phyloP scores from a whole-genome alignment of 2,888 invertebrate genomes.

The Oscheius sp. region DNA sequence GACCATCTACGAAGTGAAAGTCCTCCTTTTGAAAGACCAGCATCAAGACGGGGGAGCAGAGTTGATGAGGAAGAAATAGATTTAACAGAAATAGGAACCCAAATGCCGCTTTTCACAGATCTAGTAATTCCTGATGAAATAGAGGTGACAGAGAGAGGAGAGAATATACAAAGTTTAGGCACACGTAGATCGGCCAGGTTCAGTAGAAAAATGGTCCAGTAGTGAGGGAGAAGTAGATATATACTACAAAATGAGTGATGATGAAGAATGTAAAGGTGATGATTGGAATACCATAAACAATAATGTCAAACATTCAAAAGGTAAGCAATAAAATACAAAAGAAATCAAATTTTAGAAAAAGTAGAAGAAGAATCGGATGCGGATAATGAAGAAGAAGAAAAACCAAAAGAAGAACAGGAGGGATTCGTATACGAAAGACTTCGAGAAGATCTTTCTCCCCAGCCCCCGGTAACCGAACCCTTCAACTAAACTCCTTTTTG shows the following conservation, averaged over 20 bases:
- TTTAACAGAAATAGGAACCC: slow-evolving; percentile 44
- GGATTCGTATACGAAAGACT: slow-evolving; percentile 63
- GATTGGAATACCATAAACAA: slow-evolving; percentile 34
- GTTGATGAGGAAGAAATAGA: slow-evolving; percentile 55
- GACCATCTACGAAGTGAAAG: slow-evolving; percentile 36
- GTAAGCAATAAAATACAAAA: not conserved
- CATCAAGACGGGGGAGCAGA: slow-evolving; percentile 63
- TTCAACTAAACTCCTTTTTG: not conserved
- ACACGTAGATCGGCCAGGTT: slow-evolving; percentile 38
- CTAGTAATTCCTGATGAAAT: slow-evolving; percentile 28
- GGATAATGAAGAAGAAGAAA: slow-evolving; percentile 41
- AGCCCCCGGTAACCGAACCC: slow-evolving; percentile 17
- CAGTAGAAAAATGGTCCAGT: slow-evolving; percentile 48
- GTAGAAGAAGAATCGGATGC: slow-evolving; percentile 35
- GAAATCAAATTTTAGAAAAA: slow-evolving; percentile 36
- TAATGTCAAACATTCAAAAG: not conserved
- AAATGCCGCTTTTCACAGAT: slow-evolving; percentile 21
- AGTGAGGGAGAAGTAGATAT: slow-evolving; percentile 57
- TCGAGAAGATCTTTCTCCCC: slow-evolving; percentile 62
- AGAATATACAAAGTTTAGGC: slow-evolving; percentile 12
- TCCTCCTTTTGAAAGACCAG: slow-evolving; percentile 54
- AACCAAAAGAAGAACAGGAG: slow-evolving; percentile 38
- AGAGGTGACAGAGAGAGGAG: slow-evolving; percentile 16
- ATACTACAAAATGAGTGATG: slow-evolving; percentile 60
- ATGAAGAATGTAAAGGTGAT: slow-evolving; percentile 52